phyloP scores from a whole-genome alignment of 1,140 invertebrate species.

The Neodiprion virginianus region DNA sequence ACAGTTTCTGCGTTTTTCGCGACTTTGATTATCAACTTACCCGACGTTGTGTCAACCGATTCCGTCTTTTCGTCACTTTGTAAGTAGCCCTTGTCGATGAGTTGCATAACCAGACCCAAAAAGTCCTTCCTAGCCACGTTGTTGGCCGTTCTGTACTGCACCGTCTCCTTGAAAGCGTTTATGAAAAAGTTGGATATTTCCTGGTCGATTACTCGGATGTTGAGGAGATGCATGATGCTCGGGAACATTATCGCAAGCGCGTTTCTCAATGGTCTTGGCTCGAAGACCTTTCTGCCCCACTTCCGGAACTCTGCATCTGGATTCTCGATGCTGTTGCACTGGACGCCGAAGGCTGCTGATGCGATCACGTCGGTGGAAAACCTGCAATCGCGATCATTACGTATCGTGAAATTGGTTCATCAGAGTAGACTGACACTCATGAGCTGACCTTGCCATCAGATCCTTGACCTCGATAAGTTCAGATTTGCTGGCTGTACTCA shows the following conservation, averaged over 20 bases:
- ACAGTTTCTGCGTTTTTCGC: neutral
- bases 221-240: neutral
- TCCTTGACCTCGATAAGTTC: neutral
- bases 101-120: conserved; percentile 41
- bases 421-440: neutral
- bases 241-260: neutral
- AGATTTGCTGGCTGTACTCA: too few species aligned
- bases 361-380: conserved; percentile 60
- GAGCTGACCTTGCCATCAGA: neutral
- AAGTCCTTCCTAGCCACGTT: conserved; percentile 57
- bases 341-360: conserved; percentile 49
- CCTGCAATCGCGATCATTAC: conserved; percentile 42
- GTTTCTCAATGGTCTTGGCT: neutral
- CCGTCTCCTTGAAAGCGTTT: conserved; percentile 29
- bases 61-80: conserved; percentile 18
- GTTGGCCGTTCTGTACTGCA: conserved; percentile 56
- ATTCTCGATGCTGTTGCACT: conserved; percentile 51
- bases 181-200: neutral
- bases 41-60: neutral
- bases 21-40: neutral
- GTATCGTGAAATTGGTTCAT: too few species aligned
- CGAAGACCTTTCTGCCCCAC: conserved; percentile 26
- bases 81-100: conserved; percentile 38
- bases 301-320: conserved; percentile 45
- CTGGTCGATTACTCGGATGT: neutral